Evolutionary conservation across 2,113 vertebrate genomes (phyloP), one percentile per base, ranked within the genome.

Genomic region (Otis tarda): DNA sequence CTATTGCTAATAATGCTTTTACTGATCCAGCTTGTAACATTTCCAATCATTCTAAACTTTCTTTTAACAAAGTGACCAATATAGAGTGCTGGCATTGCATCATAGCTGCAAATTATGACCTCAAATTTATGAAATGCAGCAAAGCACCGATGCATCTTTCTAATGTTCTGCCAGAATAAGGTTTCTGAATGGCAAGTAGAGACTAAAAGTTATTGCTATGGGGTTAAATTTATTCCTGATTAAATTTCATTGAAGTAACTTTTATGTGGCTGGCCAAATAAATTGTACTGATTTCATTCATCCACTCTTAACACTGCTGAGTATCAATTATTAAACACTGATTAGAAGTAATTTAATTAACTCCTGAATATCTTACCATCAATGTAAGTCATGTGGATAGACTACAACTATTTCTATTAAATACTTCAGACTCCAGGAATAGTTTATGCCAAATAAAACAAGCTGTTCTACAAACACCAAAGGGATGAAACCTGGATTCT

Each of bases 201-300:
- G 81, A 89, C 16, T 69, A 67, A 86, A 91, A 84, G 74, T 53
- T 71, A 95, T 61, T 71, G 43, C 49, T 45, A 64, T 23, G 23
- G 25, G 23, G 23, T 71, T 94, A 94, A 76, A 91, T 90, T 23
- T 0, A 79, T 87, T 91, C 45, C 43, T 83, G 55, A 73, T 74
- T 87, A 77, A 91, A 94, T 80, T 56, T 83, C 24, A 73, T 18
- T 91, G 55, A 79, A 90, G 41, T 75, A 19, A 45, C 76, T 94
- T 81, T 43, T 67, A 69, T 7, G 8, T 60, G 68, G 43, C 50
- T 89, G 94, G 74, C 33, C 63, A 95, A 89, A 70, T 65, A 78
- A 88, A 93, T 94, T 49, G 87, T 19, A 69, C 27, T 61, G 75
- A 90, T 63, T 89, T 89, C 47, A 92, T 87, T 90, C 6, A 90